Conservation (phyloP, 1,140 invertebrate species). For the Drosophila carrolli region DNA sequence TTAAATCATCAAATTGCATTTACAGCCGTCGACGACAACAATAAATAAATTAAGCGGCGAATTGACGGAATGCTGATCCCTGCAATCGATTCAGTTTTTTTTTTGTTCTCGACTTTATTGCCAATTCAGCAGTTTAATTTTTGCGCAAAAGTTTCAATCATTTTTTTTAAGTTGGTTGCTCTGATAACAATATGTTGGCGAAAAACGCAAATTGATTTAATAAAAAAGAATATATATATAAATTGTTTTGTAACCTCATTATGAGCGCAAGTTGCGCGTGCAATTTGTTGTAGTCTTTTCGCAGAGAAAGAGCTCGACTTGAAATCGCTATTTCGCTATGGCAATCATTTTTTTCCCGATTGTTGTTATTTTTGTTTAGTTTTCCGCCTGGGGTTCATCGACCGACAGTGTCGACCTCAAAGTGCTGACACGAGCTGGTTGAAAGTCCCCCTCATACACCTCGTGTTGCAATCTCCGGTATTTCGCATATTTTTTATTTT, state of each 20-base stretch:
- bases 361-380: conserved; percentile 32
- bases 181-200: conserved; percentile 64
- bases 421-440: conserved; percentile 71
- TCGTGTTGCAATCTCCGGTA: conserved; percentile 65
- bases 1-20: conserved; percentile 81
- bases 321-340: conserved; percentile 46
- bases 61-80: conserved; percentile 70
- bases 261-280: conserved; percentile 47
- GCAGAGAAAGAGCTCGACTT: conserved; percentile 36
- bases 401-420: conserved; percentile 71
- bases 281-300: conserved; percentile 40
- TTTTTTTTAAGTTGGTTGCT: conserved; percentile 42
- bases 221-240: conserved; percentile 19
- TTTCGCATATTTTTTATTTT: conserved; percentile 7
- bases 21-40: conserved; percentile 58
- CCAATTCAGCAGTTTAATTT: conserved; percentile 64
- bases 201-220: conserved; percentile 69
- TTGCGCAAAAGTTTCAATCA: conserved; percentile 54
- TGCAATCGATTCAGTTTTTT: conserved; percentile 58
- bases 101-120: conserved; percentile 49
- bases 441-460: conserved; percentile 10
- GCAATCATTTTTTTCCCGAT: conserved; percentile 60
- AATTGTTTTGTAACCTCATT: conserved; percentile 74
- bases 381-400: conserved; percentile 64
- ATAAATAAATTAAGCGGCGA: conserved; percentile 74